phyloP scores from a whole-genome alignment of 1,140 invertebrate genomes.

The Leptinotarsa texana region DNA sequence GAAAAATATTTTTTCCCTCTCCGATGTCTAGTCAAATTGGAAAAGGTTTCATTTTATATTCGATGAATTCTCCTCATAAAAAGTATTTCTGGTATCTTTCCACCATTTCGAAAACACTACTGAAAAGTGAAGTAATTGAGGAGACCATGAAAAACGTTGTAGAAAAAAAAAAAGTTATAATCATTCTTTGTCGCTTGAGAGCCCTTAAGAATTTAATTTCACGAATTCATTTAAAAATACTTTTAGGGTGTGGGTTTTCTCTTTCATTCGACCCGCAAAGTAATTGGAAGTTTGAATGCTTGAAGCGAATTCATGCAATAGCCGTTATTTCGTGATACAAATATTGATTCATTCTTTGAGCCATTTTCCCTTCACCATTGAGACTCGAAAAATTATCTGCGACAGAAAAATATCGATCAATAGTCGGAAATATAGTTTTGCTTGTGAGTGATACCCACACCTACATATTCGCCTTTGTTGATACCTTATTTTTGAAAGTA shows the following conservation, averaged over 20 bases:
- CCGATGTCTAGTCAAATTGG: neutral
- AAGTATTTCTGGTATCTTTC: neutral
- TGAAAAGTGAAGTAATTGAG: neutral
- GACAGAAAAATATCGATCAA: no score
- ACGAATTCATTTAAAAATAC: neutral
- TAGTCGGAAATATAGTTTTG: no score
- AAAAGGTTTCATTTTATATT: neutral
- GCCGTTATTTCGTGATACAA: no score
- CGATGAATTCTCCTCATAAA: neutral
- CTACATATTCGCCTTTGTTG: no score
- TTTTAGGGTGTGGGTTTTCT: neutral
- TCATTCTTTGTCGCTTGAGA: neutral
- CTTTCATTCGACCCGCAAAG: neutral
- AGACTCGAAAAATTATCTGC: no score
- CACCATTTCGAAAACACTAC: neutral
- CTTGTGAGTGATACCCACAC: no score
- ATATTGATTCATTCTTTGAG: no score
- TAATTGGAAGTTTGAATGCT: neutral
- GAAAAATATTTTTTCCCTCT: neutral
- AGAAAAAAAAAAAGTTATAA: neutral
- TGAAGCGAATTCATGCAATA: no score
- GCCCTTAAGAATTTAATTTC: neutral
- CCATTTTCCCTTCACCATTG: no score
- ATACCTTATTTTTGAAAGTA: no score
- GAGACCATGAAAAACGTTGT: neutral